Percentiles rank a stretch among this genome's conserved stretches.
These are phyloP conservation scores for Xestia sexstrigata DNA, from an alignment of 2,888 invertebrate genomes.

Conservation along the genomic window DNA sequence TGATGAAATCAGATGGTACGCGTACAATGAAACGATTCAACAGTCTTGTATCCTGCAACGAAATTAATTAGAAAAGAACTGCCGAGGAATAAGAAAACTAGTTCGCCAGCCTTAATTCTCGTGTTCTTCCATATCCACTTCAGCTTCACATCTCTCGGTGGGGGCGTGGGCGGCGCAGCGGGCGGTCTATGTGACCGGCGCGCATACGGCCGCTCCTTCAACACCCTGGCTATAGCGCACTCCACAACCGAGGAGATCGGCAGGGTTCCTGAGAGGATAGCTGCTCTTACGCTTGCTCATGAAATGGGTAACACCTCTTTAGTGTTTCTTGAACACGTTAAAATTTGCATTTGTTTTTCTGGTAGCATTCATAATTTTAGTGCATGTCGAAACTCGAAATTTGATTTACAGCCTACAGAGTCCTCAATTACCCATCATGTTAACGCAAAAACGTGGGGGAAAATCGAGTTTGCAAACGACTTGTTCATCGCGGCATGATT, in stretches of 20 bases:
- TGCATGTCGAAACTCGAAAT: background rate
- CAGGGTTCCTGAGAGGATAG: constrained; percentile 86
- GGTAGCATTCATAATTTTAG: background rate
- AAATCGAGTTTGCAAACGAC: background rate
- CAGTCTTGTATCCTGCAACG: background rate
- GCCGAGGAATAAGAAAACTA: background rate
- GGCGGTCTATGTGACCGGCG: constrained; percentile 89
- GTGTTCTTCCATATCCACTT: background rate
- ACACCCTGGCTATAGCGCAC: constrained; percentile 88
- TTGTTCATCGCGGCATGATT: background rate
- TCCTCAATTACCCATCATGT: background rate
- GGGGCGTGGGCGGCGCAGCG: constrained; percentile 83
- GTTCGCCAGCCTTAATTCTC: background rate
- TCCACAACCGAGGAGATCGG: constrained; percentile 76
- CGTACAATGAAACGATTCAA: background rate
- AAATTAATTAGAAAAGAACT: background rate
- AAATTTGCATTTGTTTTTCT: too few species aligned
- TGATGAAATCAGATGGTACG: background rate
- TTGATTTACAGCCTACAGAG: background rate
- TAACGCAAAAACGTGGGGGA: background rate
- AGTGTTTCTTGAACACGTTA: background rate
- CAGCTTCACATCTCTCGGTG: constrained; percentile 87
- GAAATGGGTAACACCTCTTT: constrained; percentile 79
- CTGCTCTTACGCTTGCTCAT: constrained; percentile 84
- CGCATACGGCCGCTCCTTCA: constrained; percentile 85